A percentile compares a stretch with the other conserved stretches of the same genome.
phyloP scores from a whole-genome alignment of 2,113 vertebrate genomes.

The Phaethon lepturus region DNA sequence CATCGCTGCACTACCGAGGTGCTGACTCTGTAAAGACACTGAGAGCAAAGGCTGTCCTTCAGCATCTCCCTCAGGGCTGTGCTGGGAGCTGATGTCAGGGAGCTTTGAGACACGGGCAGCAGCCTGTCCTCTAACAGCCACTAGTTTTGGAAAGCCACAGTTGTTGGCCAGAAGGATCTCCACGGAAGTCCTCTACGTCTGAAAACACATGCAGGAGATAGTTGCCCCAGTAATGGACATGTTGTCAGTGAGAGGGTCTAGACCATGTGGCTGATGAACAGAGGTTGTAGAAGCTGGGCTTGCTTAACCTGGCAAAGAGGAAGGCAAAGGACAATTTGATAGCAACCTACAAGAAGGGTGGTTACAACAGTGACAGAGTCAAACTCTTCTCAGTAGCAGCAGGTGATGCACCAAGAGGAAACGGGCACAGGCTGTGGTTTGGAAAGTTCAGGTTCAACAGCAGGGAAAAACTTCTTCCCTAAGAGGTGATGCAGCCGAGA shows the following conservation, averaged over 20 bases:
- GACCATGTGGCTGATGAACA: not conserved
- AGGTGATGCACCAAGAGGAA: not conserved
- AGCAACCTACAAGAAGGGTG: not conserved
- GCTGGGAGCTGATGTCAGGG: accelerated
- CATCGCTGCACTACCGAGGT: accelerated
- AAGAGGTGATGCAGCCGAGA: not conserved
- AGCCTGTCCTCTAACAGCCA: not conserved
- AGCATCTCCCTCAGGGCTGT: not conserved
- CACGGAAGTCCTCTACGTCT: not conserved
- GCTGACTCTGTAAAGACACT: not conserved
- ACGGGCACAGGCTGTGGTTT: not conserved
- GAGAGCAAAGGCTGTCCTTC: not conserved
- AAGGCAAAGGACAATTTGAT: not conserved
- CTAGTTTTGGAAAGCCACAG: not conserved
- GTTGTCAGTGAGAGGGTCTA: not conserved
- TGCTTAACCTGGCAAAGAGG: not conserved
- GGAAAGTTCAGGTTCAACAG: not conserved
- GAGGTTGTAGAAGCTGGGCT: not conserved
- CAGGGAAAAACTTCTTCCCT: not conserved
- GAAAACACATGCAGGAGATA: not conserved
- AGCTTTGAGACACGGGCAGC: not conserved
- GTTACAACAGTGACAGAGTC: not conserved
- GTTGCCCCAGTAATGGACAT: not conserved
- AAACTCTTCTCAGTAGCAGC: not conserved
- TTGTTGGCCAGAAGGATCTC: not conserved